Evolutionary conservation across 2,888 invertebrate genomes (phyloP).

Genomic region (Dasysyrphus tricinctus): DNA sequence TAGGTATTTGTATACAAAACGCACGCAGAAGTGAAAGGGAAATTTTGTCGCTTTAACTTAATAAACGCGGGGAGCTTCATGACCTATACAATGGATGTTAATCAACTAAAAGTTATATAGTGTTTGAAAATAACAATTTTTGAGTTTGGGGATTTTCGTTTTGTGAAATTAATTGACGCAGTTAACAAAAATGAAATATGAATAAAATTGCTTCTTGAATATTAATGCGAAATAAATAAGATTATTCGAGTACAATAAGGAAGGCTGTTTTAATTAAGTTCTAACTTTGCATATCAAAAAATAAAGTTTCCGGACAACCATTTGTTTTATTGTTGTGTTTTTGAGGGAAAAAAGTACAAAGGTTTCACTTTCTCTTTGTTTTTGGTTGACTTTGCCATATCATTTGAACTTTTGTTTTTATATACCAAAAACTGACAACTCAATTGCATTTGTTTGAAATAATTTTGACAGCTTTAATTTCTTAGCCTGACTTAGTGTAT

Average conservation of each 20-base stretch:
- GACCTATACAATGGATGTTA: conserved; percentile 41
- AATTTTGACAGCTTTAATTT: too few species aligned
- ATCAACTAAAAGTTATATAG: conserved; percentile 30
- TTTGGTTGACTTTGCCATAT: too few species aligned
- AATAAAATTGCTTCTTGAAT: neutral
- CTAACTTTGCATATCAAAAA: neutral
- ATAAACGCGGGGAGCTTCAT: conserved; percentile 50
- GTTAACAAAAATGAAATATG: neutral
- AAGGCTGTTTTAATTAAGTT: neutral
- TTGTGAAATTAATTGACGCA: neutral
- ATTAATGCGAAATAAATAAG: neutral
- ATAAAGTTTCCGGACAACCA: too few species aligned
- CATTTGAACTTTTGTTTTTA: too few species aligned
- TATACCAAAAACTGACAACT: too few species aligned
- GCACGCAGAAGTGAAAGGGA: conserved; percentile 30
- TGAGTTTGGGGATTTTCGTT: neutral
- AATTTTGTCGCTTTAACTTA: conserved; percentile 55
- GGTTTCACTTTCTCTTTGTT: too few species aligned
- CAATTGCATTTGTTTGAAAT: too few species aligned
- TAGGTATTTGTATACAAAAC: neutral
- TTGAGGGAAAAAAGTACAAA: too few species aligned
- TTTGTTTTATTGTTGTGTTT: too few species aligned
- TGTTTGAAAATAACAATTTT: conserved; percentile 33
- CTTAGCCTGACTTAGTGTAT: too few species aligned
- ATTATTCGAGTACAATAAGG: neutral